Evolutionary conservation across 2,113 vertebrate genomes (phyloP), one percentile per base, ranked within the genome.

Genomic region (Entomyzon cyanotis): DNA sequence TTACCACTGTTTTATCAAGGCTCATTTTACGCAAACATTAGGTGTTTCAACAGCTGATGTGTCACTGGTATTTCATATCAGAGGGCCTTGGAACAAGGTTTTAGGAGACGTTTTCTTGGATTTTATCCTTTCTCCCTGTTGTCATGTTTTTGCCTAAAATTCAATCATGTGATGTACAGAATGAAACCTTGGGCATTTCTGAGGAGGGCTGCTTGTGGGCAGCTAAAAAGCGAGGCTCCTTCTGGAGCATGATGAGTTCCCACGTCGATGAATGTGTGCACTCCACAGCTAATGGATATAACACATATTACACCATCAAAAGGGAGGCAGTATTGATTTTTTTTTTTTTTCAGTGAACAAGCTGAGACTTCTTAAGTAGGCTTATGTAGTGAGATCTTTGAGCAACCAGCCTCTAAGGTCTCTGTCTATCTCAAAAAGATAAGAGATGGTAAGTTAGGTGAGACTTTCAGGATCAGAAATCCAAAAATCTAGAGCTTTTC

Each of bases 1-100:
- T 93, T 97, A 78, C 60, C 20, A 84, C 58, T 87, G 49, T 63
- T 88, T 80, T 90, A 90, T 68, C 58, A 64, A 87, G 68, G 46
- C 80, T 94, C 39, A n/a, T 94, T 93, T 88, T 94, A 80, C 41
- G 77, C 52, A 50, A 64, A 56, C 4, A 4, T 78, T 86, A 78
- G 94, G 12, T 3, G 68, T 70, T 86, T 5, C 5, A 74, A 67
- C 69, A 89, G 77, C 79, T 84, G 92, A 28, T 85, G 37, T 35
- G 78, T 67, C 73, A 46, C 21, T 94, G 42, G 22, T 89, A 24
- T 53, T 92, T 84, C 52, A 56, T 55, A 77, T 37, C 50, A 65
- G 33, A 80, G 15, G 7, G 25, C 67, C 68, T 76, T 47, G 55
- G 60, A 46, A 58, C 82, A 87, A 83, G 17, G 22, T 46, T 89